phyloP scores from a whole-genome alignment of 2,888 invertebrate genomes.

The Mythimna impura region DNA sequence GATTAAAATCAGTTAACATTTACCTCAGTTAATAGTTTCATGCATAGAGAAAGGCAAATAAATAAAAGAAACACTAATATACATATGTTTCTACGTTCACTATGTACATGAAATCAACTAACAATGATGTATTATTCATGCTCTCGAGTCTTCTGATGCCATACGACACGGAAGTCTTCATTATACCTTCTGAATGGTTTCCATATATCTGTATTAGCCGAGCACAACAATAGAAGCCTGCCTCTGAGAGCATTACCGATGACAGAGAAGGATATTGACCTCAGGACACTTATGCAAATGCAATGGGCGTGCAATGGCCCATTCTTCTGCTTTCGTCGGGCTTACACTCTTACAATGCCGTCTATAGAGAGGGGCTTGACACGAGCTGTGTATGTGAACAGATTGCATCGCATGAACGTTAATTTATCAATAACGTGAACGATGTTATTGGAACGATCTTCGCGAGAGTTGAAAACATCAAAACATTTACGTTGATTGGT shows the following conservation, averaged over 20 bases:
- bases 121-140: constrained; percentile 42
- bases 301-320: constrained; percentile 77
- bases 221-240: constrained; percentile 53
- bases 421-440: constrained; percentile 57
- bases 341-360: constrained; percentile 60
- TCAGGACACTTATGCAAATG: constrained; percentile 83
- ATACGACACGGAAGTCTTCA: constrained; percentile 49
- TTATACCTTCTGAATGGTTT: constrained; percentile 51
- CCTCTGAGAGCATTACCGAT: constrained; percentile 68
- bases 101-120: constrained; percentile 31
- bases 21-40: constrained; percentile 21
- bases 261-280: constrained; percentile 80
- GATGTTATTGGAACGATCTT: constrained; percentile 55
- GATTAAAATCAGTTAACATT: constrained; percentile 21
- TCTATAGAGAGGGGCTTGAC: constrained; percentile 52
- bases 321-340: constrained; percentile 82
- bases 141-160: constrained; percentile 28
- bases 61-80: constrained; percentile 34
- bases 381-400: constrained; percentile 46
- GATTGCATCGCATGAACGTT: constrained; percentile 53
- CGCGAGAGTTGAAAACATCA: constrained; percentile 37
- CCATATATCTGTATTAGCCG: constrained; percentile 51
- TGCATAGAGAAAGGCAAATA: constrained; percentile 32
- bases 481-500: constrained; percentile 37
- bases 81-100: constrained; percentile 29